phyloP scores from a whole-genome alignment of 2,797 vertebrate species.

The Anguilla pacifica region DNA sequence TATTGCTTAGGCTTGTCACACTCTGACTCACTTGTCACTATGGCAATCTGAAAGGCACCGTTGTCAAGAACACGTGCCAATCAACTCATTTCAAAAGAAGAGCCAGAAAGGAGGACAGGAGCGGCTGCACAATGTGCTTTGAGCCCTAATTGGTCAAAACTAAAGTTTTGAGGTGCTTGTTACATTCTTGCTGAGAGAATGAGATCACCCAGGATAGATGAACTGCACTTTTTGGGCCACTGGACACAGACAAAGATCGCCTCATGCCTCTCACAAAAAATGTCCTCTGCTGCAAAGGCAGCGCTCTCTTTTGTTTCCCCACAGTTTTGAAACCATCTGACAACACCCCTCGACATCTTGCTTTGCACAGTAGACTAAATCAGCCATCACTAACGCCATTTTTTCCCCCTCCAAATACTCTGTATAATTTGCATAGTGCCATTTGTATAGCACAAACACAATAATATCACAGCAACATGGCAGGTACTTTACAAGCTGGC shows the following conservation, averaged over 20 bases:
- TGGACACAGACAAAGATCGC: neutral
- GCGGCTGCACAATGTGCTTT: neutral
- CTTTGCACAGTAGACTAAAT: constrained; percentile 6
- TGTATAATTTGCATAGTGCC: neutral
- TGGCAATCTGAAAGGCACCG: constrained; percentile 25
- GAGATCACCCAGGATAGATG: neutral
- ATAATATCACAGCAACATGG: neutral
- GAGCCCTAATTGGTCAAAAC: neutral
- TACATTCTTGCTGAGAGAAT: neutral
- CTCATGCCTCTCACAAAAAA: neutral
- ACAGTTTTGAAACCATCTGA: neutral
- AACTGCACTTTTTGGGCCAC: neutral
- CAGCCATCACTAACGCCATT: neutral
- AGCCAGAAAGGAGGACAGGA: constrained; percentile 45
- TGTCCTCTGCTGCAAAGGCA: neutral
- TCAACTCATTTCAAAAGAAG: constrained; percentile 44
- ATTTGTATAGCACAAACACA: neutral
- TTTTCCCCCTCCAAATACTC: neutral
- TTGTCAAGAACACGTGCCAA: neutral
- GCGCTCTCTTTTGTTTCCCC: neutral
- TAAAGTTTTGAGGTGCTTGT: neutral
- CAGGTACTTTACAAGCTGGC: neutral
- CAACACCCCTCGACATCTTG: neutral
- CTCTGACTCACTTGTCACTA: constrained; percentile 40
- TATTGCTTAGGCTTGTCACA: constrained; percentile 34